Percentiles rank a stretch among this genome's conserved stretches.
phyloP scores from a whole-genome alignment of 2,113 vertebrate genomes.

The Nibea albiflora region DNA sequence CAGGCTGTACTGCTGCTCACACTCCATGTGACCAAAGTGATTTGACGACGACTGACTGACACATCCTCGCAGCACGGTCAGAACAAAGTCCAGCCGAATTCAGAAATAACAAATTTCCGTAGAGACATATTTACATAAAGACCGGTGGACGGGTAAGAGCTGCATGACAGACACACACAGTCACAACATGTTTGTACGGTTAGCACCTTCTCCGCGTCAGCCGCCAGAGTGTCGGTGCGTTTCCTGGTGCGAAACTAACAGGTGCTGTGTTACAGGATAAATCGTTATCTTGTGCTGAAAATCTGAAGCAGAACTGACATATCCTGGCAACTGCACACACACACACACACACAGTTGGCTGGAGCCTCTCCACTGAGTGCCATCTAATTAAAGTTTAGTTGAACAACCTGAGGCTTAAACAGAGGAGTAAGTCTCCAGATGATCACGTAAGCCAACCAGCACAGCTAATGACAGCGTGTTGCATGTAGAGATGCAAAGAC shows the following conservation, averaged over 20 bases:
- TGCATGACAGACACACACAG: not conserved
- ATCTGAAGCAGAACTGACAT: slow-evolving; percentile 31
- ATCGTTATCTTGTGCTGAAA: slow-evolving; percentile 31
- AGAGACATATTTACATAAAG: not conserved
- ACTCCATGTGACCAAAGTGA: slow-evolving; percentile 12
- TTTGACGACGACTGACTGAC: slow-evolving; percentile 10
- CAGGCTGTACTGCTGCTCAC: slow-evolving; percentile 6
- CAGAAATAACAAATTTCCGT: not conserved
- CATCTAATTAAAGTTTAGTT: slow-evolving; percentile 55
- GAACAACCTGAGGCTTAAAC: slow-evolving; percentile 48
- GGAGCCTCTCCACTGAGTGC: slow-evolving; percentile 32
- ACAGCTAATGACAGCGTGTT: not conserved
- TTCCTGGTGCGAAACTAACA: slow-evolving; percentile 23
- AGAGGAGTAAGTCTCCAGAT: slow-evolving; percentile 17
- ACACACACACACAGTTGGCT: slow-evolving; percentile 31
- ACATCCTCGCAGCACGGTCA: not conserved
- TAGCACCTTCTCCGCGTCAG: not conserved
- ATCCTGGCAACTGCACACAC: slow-evolving; percentile 26
- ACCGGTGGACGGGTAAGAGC: not conserved
- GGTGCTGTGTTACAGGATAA: not conserved
- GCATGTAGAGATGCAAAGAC: not conserved
- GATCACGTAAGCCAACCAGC: slow-evolving; percentile 10
- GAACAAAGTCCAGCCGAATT: not conserved
- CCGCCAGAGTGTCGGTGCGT: not conserved
- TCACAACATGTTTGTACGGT: not conserved